Conservation (phyloP, 2,113 vertebrate genomes). For the Daphoenositta chrysoptera region DNA sequence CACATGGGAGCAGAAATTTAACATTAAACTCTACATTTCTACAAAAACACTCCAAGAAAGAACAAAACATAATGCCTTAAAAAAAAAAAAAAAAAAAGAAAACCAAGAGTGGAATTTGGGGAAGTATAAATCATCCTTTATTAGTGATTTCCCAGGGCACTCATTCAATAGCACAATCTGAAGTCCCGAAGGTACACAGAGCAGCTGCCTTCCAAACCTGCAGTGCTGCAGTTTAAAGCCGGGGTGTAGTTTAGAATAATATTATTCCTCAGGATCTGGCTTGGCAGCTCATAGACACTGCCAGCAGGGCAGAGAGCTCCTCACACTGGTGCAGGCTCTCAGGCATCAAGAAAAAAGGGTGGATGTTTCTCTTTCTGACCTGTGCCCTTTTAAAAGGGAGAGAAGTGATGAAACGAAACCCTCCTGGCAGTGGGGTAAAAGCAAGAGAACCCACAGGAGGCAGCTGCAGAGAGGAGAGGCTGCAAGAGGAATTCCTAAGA, state of each 20-base stretch:
- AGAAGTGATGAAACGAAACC: not conserved
- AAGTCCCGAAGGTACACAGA: not conserved
- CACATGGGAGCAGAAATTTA: not conserved
- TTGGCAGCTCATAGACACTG: not conserved
- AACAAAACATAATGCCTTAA: not conserved
- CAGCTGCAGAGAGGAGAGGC: not conserved
- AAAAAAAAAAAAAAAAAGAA: too few species aligned
- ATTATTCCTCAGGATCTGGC: not conserved
- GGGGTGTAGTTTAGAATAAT: not conserved
- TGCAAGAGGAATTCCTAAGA: not conserved
- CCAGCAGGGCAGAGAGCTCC: not conserved
- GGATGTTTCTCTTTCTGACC: not conserved
- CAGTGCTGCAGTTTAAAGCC: not conserved
- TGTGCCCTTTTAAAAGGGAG: not conserved
- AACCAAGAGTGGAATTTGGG: not conserved
- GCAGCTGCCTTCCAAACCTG: not conserved
- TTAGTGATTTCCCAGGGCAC: not conserved
- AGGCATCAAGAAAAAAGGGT: not conserved
- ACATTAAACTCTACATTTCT: not conserved
- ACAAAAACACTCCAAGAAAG: not conserved
- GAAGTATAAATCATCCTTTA: not conserved
- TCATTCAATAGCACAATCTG: not conserved
- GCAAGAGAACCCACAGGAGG: not conserved
- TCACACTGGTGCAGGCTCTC: not conserved
- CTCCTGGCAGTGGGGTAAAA: not conserved